Evolutionary conservation across 1,140 invertebrate genomes (phyloP), one percentile per base, ranked within the genome.

Genomic region (Ceratosolen solmsi): DNA sequence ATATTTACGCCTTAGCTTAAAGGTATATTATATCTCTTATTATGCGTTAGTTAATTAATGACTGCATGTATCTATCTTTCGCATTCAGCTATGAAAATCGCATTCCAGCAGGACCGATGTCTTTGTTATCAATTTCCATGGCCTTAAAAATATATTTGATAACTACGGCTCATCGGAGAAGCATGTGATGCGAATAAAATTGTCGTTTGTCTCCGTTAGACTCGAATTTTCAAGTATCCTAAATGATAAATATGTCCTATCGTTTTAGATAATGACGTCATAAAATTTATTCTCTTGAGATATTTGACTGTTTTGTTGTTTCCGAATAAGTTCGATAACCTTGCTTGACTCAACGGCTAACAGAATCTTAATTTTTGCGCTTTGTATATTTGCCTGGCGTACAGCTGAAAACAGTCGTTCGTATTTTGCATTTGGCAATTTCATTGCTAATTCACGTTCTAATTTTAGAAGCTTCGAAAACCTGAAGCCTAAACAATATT

Each of bases 241-340:
- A 33, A 22, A n/a, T 68, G 20, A 38, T 38, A 68, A 38, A 38
- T 68, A n/a, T 68, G 13, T 72, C 27, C 38, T 51, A 51, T 72
- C 49, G n/a, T 72, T 72, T 72, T 51, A 49, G 41, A 72, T 51
- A 72, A 72, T 68, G 63, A 68, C 63, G 63, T 68, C 70, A 51
- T 51, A n/a, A 72, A 51, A 72, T 46, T 72, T 72, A 68, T 49
- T 41, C 77, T 49, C 65, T 49, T 41, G 77, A 79, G 65, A 79
- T 71, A 79, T 58, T 71, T 58, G 65, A 56, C 60, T 71, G 70
- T 79, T 79, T 79, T n/a, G 20, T 76, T 70, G n/a, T n/a, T n/a
- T n/a, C n/a, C 38, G 22, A n/a, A 20, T 15, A 33, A 73, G 78
- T 80, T 80, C 78, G 54, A 80, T 73, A 72, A 73, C 78, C 78